Evolutionary conservation across 2,113 vertebrate species (phyloP), one percentile per base, ranked within the genome.

Genomic region (Notarius lentiginosus): DNA sequence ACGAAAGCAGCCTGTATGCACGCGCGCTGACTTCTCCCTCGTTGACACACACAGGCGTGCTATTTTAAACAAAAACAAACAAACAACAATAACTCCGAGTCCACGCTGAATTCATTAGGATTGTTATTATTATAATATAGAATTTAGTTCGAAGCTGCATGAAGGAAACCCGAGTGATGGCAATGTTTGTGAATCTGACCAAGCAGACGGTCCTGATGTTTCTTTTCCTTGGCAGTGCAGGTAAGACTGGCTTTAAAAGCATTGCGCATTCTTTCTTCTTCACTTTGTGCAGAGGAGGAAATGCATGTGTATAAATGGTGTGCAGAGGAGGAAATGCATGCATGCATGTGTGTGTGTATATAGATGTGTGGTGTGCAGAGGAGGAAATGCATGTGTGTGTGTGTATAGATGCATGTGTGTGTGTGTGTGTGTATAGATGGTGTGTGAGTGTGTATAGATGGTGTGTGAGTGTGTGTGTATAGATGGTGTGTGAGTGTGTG

Each of bases 191-290:
- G 91, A 93, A 30, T 30, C 30, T 30, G 30, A 30, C 94, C 91
- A 91, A 92, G 94, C 95, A 96, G 93, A 92, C 97, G 92, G 90
- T 96, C 92, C 94, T 97, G 94, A 95, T 95, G 92, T 94, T 96
- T 94, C 94, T 96, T 92, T 93, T 97, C 83, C 94, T 98, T 85
- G 95, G 96, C 95, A 94, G 94, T 56, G 93, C 97, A 98, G 97
- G 97, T 98, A 97, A 93, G 94, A 58, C 56, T 84, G n/a, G 34
- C 53, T 77, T 75, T 56, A 68, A 73, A 55, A 55, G 2, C 49
- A 79, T 7, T 81, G 79, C 79, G 79, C 79, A 81, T 61, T 81
- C 41, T 60, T 5, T 47, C 56, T 41, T 60, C 18, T 81, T 61
- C 30, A 61, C 30, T 81, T 60, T 61, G 27, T 81, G 55, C 22